Evolutionary conservation across 2,888 invertebrate genomes (phyloP), one percentile per base, ranked within the genome.

Genomic region (Microctonus aethiopoides): DNA sequence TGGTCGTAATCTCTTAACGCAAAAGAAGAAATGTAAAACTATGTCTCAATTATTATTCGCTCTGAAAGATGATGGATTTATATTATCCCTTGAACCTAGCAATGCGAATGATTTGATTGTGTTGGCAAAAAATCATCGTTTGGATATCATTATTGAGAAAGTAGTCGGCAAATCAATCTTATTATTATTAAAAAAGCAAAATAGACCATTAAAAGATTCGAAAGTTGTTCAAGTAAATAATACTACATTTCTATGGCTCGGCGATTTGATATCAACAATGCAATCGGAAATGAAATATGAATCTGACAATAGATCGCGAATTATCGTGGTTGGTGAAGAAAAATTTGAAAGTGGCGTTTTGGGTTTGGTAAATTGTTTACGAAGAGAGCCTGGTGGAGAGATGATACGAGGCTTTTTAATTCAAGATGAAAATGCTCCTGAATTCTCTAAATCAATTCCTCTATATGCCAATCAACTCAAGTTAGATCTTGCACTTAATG

Each of bases 291-390:
- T 83, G 82, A 74, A 89, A 86, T 88, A 89, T 67, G 87, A 88
- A 52, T 78, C 86, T 0, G 86, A 87, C 67, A 85, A 86, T 34
- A 87, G 87, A 0, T 86, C 88, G 13, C 90, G 90, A 78, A 85
- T 93, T 0, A 87, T 94, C 0, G 82, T 97, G 0, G 69, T 73
- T 6, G 67, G 73, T n/a, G 73, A 76, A 4, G 67, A 60, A 51
- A 63, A 68, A 22, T 75, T 75, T 24, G 71, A 76, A 13, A 76
- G 51, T 34, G 99, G 99, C 13, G 88, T 97, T 0, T 84, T 96
- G 24, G 99, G 98, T n/a, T 87, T 98, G 66, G 91, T 95, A 0
- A 96, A 96, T 79, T 97, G 97, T 84, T 84, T 98, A 32, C 89
- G 93, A 70, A 92, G 90, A 78, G 97, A 97, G 81, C 91, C 93